These are phyloP conservation scores for Mastomys natalensis DNA, from an alignment of 2,113 vertebrate genomes.

Conservation along the genomic window DNA sequence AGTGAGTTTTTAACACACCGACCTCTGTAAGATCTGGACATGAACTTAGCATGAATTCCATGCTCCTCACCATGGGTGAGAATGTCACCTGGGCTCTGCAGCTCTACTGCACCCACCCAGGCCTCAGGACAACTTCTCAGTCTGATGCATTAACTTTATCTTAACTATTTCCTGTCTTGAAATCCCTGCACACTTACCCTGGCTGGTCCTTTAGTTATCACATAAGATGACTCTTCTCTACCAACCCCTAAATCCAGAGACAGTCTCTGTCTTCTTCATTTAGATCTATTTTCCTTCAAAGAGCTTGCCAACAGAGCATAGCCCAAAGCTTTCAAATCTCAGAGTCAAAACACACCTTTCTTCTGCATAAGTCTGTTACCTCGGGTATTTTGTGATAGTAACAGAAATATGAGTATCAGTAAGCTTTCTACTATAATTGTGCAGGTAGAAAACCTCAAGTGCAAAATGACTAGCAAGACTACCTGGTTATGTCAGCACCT, in stretches of 20 bases:
- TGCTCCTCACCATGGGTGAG: background rate
- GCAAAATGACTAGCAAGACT: background rate
- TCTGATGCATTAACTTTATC: background rate
- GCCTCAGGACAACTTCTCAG: background rate
- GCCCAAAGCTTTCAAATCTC: background rate
- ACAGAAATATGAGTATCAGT: background rate
- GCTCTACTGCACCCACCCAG: background rate
- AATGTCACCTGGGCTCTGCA: too few species aligned
- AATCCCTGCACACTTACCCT: background rate
- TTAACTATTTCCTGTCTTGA: background rate
- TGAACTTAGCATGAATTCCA: background rate
- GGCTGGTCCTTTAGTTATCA: background rate
- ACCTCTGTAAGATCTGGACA: background rate
- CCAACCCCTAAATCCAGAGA: background rate
- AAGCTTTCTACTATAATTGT: background rate
- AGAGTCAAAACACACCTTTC: background rate
- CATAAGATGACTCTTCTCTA: background rate
- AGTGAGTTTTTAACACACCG: background rate
- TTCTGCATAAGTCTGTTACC: background rate
- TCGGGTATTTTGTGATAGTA: background rate
- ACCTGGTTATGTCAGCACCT: background rate
- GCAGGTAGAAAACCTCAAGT: background rate
- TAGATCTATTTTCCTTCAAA: background rate
- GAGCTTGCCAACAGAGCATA: background rate
- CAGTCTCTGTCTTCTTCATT: background rate